These are phyloP conservation scores for Venustaconcha ellipsiformis DNA, from an alignment of 1,140 invertebrate species.

Conservation along the genomic window DNA sequence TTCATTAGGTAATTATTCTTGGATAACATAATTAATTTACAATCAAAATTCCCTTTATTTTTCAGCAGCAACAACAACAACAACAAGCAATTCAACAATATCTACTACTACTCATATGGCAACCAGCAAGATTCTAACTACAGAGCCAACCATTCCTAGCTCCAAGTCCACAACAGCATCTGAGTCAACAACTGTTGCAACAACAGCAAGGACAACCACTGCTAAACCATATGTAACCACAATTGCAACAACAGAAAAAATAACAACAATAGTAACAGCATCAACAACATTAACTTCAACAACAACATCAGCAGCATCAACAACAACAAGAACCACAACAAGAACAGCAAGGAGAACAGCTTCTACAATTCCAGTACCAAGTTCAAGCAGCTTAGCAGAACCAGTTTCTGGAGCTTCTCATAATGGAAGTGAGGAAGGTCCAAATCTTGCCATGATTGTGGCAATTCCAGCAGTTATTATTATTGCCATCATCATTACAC, in stretches of 20 bases:
- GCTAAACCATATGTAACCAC: not conserved
- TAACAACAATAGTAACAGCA: slow-evolving; percentile 4
- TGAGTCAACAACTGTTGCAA: not conserved
- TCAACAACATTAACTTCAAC: not conserved
- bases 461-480: slow-evolving; percentile 11
- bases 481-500: slow-evolving; percentile 11
- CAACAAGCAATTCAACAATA: too few species aligned
- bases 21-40: too few species aligned
- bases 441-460: slow-evolving; percentile 19
- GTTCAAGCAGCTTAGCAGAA: not conserved
- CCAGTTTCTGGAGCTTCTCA: not conserved
- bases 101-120: not conserved
- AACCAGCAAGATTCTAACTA: slow-evolving; percentile 1
- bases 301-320: not conserved
- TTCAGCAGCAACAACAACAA: too few species aligned
- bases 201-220: slow-evolving; percentile 6
- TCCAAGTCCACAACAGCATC: not conserved
- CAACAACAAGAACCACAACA: not conserved
- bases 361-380: not conserved
- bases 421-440: not conserved
- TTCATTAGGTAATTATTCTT: too few species aligned
- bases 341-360: slow-evolving; percentile 1
- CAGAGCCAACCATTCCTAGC: slow-evolving; percentile 1
- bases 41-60: too few species aligned
- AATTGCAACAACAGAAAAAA: slow-evolving; percentile 1